A percentile compares a stretch with the other conserved stretches of the same genome.
Conservation (phyloP, 2,797 vertebrate genomes). For the Hemibagrus guttatus region DNA sequence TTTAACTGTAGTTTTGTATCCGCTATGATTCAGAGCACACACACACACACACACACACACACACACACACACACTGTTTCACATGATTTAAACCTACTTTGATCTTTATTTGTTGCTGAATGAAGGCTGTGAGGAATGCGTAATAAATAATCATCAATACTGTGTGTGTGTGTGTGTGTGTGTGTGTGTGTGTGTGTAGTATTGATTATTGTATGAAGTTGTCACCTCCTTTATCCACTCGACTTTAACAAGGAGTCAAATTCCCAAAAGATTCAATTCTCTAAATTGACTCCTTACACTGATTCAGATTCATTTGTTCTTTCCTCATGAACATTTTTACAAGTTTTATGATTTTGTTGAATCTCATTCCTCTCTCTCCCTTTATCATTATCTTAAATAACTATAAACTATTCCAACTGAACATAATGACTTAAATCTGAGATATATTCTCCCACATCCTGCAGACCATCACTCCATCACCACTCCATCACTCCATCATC, state of each 20-base stretch:
- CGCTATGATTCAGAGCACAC: background rate
- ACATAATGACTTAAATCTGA: no score
- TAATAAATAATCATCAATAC: conserved; percentile 51
- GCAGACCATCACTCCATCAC: no score
- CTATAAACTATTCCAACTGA: no score
- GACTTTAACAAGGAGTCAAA: background rate
- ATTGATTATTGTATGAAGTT: conserved; percentile 25
- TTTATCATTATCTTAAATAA: no score
- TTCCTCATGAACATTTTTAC: background rate
- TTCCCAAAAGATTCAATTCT: background rate
- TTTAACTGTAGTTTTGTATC: background rate
- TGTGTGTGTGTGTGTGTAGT: background rate
- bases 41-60: no score
- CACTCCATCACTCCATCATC: no score
- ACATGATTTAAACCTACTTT: background rate
- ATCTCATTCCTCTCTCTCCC: no score
- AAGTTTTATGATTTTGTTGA: no score
- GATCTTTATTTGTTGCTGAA: no score
- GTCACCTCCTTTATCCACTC: background rate
- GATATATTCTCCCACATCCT: no score
- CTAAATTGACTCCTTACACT: background rate
- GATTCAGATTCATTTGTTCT: background rate
- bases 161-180: conserved; percentile 27
- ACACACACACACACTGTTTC: background rate
- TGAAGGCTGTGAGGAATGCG: background rate